These are phyloP conservation scores for Micropterix aruncella DNA, from an alignment of 2,888 invertebrate genomes.

Conservation along the genomic window DNA sequence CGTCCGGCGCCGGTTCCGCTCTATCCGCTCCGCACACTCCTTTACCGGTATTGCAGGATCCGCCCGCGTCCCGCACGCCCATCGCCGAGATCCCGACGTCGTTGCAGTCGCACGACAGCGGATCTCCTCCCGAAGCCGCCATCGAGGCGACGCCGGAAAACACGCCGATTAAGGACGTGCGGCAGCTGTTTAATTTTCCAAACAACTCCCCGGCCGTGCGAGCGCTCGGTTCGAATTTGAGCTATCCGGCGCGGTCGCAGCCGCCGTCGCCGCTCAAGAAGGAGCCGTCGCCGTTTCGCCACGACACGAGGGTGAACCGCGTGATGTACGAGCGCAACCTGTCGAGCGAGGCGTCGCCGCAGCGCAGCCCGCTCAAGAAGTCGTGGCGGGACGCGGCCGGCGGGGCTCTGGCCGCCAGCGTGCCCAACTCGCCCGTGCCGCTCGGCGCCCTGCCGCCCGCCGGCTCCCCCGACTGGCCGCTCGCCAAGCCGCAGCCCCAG, in stretches of 20 bases:
- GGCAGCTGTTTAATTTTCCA: conserved; percentile 32
- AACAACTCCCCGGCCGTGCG: conserved; percentile 51
- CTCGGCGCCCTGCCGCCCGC: conserved; percentile 24
- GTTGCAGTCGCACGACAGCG: conserved; percentile 34
- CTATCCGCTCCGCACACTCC: conserved; percentile 35
- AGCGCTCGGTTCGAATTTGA: conserved; percentile 37
- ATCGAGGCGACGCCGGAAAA: conserved; percentile 85
- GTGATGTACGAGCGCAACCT: conserved; percentile 33
- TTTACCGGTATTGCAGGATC: conserved; percentile 23
- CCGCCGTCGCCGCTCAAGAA: conserved; percentile 58
- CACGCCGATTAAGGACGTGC: conserved; percentile 58
- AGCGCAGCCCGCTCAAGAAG: conserved; percentile 15
- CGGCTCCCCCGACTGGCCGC: conserved; percentile 20
- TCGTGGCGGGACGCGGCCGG: conserved; percentile 15
- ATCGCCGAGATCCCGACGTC: conserved; percentile 6
- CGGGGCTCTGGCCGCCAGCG: conserved; percentile 16
- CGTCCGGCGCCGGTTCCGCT: conserved; percentile 20
- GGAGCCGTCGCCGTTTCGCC: conserved; percentile 36
- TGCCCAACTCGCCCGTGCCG: conserved; percentile 29
- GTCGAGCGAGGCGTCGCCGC: conserved; percentile 14
- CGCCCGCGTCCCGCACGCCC: conserved; percentile 7
- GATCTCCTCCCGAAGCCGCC: conserved; percentile 73
- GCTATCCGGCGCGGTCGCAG: conserved; percentile 34
- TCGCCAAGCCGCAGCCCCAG: conserved; percentile 20
- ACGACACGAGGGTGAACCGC: conserved; percentile 24